Conservation (phyloP, 2,113 vertebrate genomes). For the Myrmecophaga tridactyla region DNA sequence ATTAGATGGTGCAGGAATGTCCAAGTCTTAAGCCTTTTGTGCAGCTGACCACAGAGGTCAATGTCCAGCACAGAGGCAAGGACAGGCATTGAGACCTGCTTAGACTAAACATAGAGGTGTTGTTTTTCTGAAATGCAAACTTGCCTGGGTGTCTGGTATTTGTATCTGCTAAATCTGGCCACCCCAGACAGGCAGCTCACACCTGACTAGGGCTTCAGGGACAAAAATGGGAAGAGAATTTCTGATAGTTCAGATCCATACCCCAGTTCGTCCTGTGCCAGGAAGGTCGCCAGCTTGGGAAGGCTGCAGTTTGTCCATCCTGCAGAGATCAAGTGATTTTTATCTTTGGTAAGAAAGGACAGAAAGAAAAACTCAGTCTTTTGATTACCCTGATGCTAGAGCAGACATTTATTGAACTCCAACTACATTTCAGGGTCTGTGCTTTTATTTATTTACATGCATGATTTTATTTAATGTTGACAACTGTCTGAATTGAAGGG, state of each 20-base stretch:
- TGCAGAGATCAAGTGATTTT: neutral
- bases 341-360: neutral
- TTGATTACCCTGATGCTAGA: neutral
- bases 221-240: neutral
- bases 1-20: neutral
- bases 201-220: neutral
- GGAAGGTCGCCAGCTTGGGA: neutral
- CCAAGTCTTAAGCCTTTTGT: neutral
- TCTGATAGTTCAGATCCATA: neutral
- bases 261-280: too few species aligned
- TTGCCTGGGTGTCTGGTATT: neutral
- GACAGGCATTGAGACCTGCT: accelerated
- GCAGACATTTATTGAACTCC: neutral
- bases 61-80: neutral
- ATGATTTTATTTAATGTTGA: accelerated
- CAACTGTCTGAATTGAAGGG: neutral
- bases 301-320: neutral
- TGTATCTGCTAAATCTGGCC: neutral
- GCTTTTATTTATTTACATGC: accelerated
- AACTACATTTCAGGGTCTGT: too few species aligned
- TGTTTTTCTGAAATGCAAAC: neutral
- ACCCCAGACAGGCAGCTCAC: neutral
- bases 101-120: neutral
- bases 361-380: neutral
- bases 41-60: neutral